Conservation (phyloP, 2,113 vertebrate genomes). For the Callipepla squamata region DNA sequence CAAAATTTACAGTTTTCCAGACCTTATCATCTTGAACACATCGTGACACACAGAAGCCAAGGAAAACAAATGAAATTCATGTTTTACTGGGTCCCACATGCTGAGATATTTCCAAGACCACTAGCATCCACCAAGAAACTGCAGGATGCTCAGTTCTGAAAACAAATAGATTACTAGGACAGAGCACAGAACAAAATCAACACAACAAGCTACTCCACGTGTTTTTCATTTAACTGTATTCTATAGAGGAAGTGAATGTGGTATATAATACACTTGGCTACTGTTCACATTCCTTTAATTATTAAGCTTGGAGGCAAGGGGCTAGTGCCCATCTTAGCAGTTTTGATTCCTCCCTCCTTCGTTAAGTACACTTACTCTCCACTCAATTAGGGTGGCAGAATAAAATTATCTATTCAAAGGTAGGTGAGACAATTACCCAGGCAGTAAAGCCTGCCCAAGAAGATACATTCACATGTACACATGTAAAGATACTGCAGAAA, state of each 20-base stretch:
- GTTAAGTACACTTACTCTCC: neutral
- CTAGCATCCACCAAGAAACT: slow-evolving; percentile 73
- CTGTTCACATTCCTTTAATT: slow-evolving; percentile 42
- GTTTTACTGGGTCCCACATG: slow-evolving; percentile 80
- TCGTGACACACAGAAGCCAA: slow-evolving; percentile 84
- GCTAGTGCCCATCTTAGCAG: slow-evolving; percentile 34
- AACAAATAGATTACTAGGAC: slow-evolving; percentile 75
- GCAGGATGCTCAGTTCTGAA: slow-evolving; percentile 63
- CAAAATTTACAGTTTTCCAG: slow-evolving; percentile 75
- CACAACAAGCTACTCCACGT: slow-evolving; percentile 76
- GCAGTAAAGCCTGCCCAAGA: neutral
- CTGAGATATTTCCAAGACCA: slow-evolving; percentile 74
- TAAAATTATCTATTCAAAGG: neutral
- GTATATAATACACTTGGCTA: slow-evolving; percentile 63
- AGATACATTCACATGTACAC: neutral
- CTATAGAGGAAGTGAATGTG: slow-evolving; percentile 73
- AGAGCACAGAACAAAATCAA: slow-evolving; percentile 71
- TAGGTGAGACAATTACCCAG: neutral
- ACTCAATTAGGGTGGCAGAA: neutral
- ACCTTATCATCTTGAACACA: slow-evolving; percentile 78
- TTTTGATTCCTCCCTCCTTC: neutral
- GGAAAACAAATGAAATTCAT: slow-evolving; percentile 80
- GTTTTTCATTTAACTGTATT: slow-evolving; percentile 76
- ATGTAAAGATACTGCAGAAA: neutral
- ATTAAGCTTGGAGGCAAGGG: neutral